These are phyloP conservation scores for Chrysodeixis includens DNA, from an alignment of 2,888 invertebrate genomes.

Conservation along the genomic window DNA sequence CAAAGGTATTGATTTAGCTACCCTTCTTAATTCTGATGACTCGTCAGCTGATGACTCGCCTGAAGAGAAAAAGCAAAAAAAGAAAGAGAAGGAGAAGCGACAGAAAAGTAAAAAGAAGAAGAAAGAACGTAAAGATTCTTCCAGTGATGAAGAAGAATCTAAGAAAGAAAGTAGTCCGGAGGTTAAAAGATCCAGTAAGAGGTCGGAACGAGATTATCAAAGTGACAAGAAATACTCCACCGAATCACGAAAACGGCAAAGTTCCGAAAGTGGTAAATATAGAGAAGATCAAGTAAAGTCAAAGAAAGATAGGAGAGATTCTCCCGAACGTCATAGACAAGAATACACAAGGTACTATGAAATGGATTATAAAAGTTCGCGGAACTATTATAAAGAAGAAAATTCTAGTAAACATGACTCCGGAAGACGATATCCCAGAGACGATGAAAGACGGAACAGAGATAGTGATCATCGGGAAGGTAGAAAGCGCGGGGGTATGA, in stretches of 20 bases:
- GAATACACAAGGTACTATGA: slow-evolving; percentile 30
- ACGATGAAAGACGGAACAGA: slow-evolving; percentile 48
- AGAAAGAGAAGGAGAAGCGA: slow-evolving; percentile 70
- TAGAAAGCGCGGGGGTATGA: slow-evolving; percentile 63
- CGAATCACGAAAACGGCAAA: slow-evolving; percentile 60
- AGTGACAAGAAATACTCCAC: slow-evolving; percentile 14
- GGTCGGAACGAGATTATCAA: slow-evolving; percentile 24
- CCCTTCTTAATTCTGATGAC: slow-evolving; percentile 77
- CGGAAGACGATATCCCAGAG: slow-evolving; percentile 26
- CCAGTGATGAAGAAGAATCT: slow-evolving; percentile 48
- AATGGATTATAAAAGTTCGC: slow-evolving; percentile 59
- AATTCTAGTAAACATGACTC: slow-evolving; percentile 22
- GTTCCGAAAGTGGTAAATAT: slow-evolving; percentile 44
- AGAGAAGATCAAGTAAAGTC: slow-evolving; percentile 53
- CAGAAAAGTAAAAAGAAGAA: slow-evolving; percentile 74
- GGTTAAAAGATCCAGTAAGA: slow-evolving; percentile 28
- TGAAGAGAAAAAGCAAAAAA: slow-evolving; percentile 58
- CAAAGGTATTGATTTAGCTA: slow-evolving; percentile 75
- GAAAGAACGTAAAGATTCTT: slow-evolving; percentile 52
- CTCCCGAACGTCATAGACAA: slow-evolving; percentile 50
- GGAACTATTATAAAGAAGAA: slow-evolving; percentile 26
- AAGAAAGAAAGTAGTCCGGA: slow-evolving; percentile 39
- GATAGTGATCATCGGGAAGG: slow-evolving; percentile 51
- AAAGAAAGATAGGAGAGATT: slow-evolving; percentile 61
- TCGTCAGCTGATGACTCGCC: slow-evolving; percentile 73